Conservation (phyloP, 2,888 invertebrate species). For the Conchocele bisecta region DNA sequence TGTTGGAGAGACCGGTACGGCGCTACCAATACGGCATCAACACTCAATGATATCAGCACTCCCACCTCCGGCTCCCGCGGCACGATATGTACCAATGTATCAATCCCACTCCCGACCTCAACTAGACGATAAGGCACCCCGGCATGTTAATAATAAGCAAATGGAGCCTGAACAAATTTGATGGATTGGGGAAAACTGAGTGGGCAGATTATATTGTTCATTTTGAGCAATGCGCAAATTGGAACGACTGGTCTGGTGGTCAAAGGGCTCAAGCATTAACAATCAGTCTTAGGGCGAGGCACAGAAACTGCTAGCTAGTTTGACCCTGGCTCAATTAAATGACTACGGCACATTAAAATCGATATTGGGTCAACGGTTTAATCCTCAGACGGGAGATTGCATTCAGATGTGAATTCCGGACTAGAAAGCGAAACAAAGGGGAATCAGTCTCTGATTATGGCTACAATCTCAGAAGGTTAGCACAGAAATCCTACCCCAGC, state of each 20-base stretch:
- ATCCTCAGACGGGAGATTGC: constrained; percentile 26
- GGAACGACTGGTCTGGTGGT: constrained; percentile 7
- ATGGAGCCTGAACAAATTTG: too few relatives aligned
- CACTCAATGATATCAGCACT: too few relatives aligned
- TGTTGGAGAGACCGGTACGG: too few relatives aligned
- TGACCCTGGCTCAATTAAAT: neutral
- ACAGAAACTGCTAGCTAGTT: neutral
- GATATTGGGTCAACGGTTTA: constrained; percentile 10
- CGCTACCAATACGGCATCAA: too few relatives aligned
- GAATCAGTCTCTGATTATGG: constrained; percentile 26
- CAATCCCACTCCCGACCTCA: too few relatives aligned
- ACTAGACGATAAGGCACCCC: too few relatives aligned
- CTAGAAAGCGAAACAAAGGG: constrained; percentile 3
- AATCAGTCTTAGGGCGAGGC: neutral
- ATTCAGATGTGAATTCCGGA: constrained; percentile 34
- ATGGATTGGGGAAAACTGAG: constrained; percentile 3
- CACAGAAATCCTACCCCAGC: constrained; percentile 10
- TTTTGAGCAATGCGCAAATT: neutral
- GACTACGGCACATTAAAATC: neutral
- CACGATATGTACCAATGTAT: too few relatives aligned
- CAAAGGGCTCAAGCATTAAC: neutral
- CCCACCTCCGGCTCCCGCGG: too few relatives aligned
- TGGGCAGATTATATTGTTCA: neutral
- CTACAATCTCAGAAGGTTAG: constrained; percentile 13
- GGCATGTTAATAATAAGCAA: too few relatives aligned